phyloP scores from a whole-genome alignment of 2,888 invertebrate genomes.

The Scaptomyza tumidula region DNA sequence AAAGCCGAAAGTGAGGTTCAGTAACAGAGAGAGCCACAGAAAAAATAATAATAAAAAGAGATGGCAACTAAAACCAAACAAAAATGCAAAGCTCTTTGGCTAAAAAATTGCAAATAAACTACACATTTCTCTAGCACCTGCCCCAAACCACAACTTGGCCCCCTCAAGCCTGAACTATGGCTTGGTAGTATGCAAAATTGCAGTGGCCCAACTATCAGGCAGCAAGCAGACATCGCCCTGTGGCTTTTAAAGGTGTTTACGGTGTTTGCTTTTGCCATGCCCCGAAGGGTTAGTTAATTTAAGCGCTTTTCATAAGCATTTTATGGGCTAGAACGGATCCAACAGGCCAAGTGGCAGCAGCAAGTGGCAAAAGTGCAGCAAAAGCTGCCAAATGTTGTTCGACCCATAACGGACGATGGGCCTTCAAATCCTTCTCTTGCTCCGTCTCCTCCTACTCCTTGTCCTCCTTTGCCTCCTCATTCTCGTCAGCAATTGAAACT shows the following conservation, averaged over 20 bases:
- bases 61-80: conserved; percentile 40
- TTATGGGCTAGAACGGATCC: conserved; percentile 44
- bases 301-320: conserved; percentile 78
- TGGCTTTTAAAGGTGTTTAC: conserved; percentile 76
- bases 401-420: conserved; percentile 22
- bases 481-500: neutral
- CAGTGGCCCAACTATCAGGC: conserved; percentile 70
- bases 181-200: conserved; percentile 65
- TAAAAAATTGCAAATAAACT: conserved; percentile 78
- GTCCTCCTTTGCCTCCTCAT: neutral
- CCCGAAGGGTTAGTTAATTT: conserved; percentile 69
- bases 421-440: neutral
- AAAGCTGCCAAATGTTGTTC: conserved; percentile 52
- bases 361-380: conserved; percentile 57
- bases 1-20: conserved; percentile 18
- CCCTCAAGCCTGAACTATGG: conserved; percentile 43
- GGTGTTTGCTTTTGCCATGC: conserved; percentile 61
- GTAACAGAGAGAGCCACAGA: conserved; percentile 11
- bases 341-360: conserved; percentile 40
- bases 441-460: neutral
- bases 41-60: conserved; percentile 24
- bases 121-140: conserved; percentile 64
- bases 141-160: neutral
- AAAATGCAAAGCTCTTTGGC: conserved; percentile 74
- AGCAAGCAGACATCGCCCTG: conserved; percentile 65